These are phyloP conservation scores for Prosopocoilus inquinatus DNA, from an alignment of 2,888 invertebrate genomes.

Conservation along the genomic window DNA sequence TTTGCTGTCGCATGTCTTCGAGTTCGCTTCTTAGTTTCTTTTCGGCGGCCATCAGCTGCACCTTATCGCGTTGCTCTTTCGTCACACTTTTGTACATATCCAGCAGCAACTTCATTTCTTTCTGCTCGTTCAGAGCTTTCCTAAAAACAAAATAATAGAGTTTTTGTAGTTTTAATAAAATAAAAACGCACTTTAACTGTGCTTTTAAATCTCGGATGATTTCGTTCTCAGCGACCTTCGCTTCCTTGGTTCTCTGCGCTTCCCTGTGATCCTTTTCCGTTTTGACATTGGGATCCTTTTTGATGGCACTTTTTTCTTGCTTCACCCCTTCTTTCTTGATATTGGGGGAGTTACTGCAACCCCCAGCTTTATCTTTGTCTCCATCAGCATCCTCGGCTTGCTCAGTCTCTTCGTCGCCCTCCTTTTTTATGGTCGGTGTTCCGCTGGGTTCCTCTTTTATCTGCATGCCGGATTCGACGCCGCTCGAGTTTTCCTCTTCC, in stretches of 20 bases:
- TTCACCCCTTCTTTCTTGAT: constrained; percentile 60
- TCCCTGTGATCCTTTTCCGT: constrained; percentile 64
- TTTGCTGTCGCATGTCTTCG: constrained; percentile 81
- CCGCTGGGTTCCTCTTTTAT: constrained; percentile 45
- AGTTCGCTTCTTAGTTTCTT: constrained; percentile 86
- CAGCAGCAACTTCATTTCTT: constrained; percentile 88
- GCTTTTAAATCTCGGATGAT: constrained; percentile 83
- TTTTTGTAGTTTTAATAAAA: background rate
- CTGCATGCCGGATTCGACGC: constrained; percentile 42
- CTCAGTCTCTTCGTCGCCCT: constrained; percentile 23
- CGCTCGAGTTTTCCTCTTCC: constrained; percentile 47
- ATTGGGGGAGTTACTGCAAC: constrained; percentile 47
- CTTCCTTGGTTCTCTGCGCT: constrained; percentile 61
- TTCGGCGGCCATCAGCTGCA: constrained; percentile 93
- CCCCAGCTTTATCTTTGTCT: constrained; percentile 48
- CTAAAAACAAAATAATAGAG: constrained; percentile 49
- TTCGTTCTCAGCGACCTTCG: constrained; percentile 69
- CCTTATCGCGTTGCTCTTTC: constrained; percentile 95
- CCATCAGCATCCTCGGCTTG: constrained; percentile 50
- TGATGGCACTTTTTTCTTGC: constrained; percentile 55
- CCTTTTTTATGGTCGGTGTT: constrained; percentile 25
- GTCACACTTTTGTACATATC: constrained; percentile 98
- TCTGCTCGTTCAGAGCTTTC: constrained; percentile 90
- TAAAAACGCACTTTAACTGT: constrained; percentile 74
- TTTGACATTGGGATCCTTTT: constrained; percentile 64